phyloP scores from a whole-genome alignment of 1,140 invertebrate genomes.

The Parapsyche elsis region DNA sequence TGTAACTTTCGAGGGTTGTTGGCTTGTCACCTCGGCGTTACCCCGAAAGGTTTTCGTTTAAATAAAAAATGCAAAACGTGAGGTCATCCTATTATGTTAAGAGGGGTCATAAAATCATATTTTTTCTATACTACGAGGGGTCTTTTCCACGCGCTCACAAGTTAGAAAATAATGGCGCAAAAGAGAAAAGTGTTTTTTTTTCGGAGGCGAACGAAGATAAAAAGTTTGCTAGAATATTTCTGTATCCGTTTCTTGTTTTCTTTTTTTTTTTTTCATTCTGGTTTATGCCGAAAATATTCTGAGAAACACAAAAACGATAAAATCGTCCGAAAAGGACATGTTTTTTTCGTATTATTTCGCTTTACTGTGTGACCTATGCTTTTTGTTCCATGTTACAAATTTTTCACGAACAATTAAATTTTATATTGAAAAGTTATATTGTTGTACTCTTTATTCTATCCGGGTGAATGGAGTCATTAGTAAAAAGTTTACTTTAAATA shows the following conservation, averaged over 20 bases:
- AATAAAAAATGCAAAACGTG: conserved; percentile 20
- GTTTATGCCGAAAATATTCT: conserved; percentile 2
- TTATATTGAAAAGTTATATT: too few species aligned
- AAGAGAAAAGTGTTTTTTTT: conserved; percentile 14
- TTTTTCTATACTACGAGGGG: not conserved
- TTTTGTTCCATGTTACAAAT: conserved; percentile 10
- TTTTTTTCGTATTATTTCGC: conserved; percentile 20
- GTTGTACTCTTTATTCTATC: too few species aligned
- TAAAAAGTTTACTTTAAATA: too few species aligned
- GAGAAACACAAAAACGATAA: conserved; percentile 15
- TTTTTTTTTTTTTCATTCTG: not conserved
- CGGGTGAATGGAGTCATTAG: too few species aligned
- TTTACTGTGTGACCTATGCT: not conserved
- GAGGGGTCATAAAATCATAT: conserved; percentile 29
- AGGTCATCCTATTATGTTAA: conserved; percentile 30
- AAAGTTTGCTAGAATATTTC: conserved; percentile 26
- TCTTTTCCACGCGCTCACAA: not conserved
- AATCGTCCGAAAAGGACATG: conserved; percentile 11
- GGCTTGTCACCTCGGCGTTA: not conserved
- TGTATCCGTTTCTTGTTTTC: conserved; percentile 27
- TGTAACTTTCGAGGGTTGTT: conserved; percentile 2
- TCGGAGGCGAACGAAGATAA: not conserved
- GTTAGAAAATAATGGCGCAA: conserved; percentile 20
- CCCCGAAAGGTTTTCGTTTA: not conserved
- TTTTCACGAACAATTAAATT: not conserved